A percentile compares a stretch with the other conserved stretches of the same genome.
Evolutionary conservation across 2,888 invertebrate genomes (phyloP).

Genomic region (Ceramica pisi): DNA sequence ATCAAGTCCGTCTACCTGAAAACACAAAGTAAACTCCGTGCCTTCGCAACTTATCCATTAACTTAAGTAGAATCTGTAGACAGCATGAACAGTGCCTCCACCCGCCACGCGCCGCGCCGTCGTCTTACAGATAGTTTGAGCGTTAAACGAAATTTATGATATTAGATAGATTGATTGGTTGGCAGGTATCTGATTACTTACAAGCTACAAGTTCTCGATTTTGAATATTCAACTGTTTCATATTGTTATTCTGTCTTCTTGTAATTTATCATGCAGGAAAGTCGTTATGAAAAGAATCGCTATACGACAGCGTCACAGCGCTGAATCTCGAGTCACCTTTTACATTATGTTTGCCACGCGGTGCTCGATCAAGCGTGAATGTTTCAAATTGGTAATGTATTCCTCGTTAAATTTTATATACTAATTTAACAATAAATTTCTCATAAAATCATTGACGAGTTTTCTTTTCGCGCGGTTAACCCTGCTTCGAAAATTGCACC

Average conservation of each 20-base stretch:
- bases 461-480: constrained; percentile 52
- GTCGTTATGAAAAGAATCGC: constrained; percentile 67
- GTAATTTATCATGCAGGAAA: constrained; percentile 68
- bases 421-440: constrained; percentile 49
- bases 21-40: constrained; percentile 90
- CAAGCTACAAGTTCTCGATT: constrained; percentile 53
- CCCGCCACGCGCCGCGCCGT: constrained; percentile 41
- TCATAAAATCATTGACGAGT: constrained; percentile 48
- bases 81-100: constrained; percentile 83
- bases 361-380: constrained; percentile 69
- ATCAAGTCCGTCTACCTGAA: constrained; percentile 90
- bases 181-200: constrained; percentile 67
- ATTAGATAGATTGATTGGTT: constrained; percentile 81
- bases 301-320: constrained; percentile 49
- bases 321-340: constrained; percentile 76
- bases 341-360: constrained; percentile 73
- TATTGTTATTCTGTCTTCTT: constrained; percentile 31
- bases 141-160: constrained; percentile 85
- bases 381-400: constrained; percentile 61
- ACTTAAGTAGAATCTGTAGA: constrained; percentile 91
- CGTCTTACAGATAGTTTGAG: constrained; percentile 82
- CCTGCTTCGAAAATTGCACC: constrained; percentile 68
- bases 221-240: constrained; percentile 46
- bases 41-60: constrained; percentile 91
- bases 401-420: constrained; percentile 53